Evolutionary conservation across 2,888 invertebrate genomes (phyloP).

Genomic region (Phyllotreta striolata): DNA sequence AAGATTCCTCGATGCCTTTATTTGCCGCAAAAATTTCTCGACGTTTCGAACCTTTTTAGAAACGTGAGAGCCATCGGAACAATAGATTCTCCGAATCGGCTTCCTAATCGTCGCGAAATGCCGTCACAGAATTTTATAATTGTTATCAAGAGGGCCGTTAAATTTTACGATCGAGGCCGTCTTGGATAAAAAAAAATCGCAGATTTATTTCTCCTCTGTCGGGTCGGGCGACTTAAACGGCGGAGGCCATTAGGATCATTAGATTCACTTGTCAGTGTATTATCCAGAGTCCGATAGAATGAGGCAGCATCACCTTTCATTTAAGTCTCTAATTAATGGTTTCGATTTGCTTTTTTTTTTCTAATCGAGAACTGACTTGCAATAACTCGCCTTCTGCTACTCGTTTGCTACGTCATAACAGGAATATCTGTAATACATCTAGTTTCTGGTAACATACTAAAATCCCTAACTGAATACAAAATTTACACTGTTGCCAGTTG

Average conservation of each 20-base stretch:
- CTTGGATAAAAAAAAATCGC: conserved; percentile 36
- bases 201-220: conserved; percentile 42
- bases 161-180: conserved; percentile 40
- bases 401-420: conserved; percentile 9
- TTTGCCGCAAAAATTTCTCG: too few relatives aligned
- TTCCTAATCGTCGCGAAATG: conserved; percentile 42
- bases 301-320: conserved; percentile 34
- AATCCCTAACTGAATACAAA: too few relatives aligned
- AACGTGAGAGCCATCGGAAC: not conserved
- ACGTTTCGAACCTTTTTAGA: too few relatives aligned
- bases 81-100: conserved; percentile 40
- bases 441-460: too few relatives aligned
- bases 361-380: conserved; percentile 24
- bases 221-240: conserved; percentile 35
- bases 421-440: conserved; percentile 7
- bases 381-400: conserved; percentile 22
- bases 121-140: conserved; percentile 46
- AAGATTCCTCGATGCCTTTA: too few relatives aligned
- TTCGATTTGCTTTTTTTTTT: conserved; percentile 27
- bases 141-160: conserved; percentile 44
- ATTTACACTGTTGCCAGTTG: too few relatives aligned
- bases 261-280: conserved; percentile 40
- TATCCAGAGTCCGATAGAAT: conserved; percentile 36
- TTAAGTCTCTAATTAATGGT: conserved; percentile 35
- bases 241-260: conserved; percentile 41